Base-by-base conservation (phyloP, 1,140 invertebrate genomes). In the Trichonephila clavata region DNA sequence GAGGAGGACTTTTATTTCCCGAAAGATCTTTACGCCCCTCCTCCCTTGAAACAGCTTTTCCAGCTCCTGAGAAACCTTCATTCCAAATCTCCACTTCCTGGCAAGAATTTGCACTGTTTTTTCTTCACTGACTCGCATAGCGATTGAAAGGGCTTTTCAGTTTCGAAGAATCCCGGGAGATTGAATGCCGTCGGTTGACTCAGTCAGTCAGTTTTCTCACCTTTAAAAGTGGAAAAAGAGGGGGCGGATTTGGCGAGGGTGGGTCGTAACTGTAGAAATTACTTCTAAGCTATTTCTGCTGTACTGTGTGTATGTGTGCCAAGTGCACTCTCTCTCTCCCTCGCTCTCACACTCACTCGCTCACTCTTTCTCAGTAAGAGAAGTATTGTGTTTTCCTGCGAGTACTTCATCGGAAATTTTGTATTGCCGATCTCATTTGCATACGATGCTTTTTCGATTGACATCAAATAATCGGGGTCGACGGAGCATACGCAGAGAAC, bases 391-490 rank as follows among this genome's bases (percentile, higher is more conserved):
- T 68, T 92, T 92, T 68, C 61, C 83, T 84, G 81, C 81, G 50
- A 84, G 43, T 84, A 84, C 81, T 86, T 92, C 63, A 86, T 86
- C 90, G 24, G 61, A 80, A 92, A 68, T 92, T 92, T 86, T 86
- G 83, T 92, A 92, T 86, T 83, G 32, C 43, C 61, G 27, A 84
- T 71, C 90, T 93, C 92, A 93, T 93, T 93, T 93, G 65, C 92
- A 93, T 93, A 20, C 14, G 50, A 77, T 87, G 61, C 60, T 57
- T 61, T 77, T 87, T 61, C 43, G 90, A 92, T 86, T 92, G 90
- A 92, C 90, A 50, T 65, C 81, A 86, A 92, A 92, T 68, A 92
- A 92, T 92, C 57, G 57, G 71, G 84, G 59, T 39, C 24, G 57
- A 20, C 20, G 84, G 27, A 77, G 71, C 71, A 77, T 77, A 77